Evolutionary conservation across 2,888 invertebrate genomes (phyloP).

Genomic region (Agrochola lychnidis): DNA sequence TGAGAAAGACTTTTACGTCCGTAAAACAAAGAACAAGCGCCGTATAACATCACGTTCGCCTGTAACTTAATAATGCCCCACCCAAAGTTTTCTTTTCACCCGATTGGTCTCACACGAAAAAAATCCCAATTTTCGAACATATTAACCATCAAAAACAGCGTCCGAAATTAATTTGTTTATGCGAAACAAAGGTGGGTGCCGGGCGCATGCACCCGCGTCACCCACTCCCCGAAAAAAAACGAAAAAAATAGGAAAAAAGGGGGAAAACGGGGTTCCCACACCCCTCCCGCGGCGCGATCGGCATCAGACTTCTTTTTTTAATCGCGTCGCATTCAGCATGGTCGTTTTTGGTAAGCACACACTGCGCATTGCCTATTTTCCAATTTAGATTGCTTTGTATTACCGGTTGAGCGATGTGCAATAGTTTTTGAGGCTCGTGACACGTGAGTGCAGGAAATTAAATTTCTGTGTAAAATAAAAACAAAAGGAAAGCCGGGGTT

Average conservation of each 20-base stretch:
- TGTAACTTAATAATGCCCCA: constrained; percentile 50
- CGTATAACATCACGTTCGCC: background rate
- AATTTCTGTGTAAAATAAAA: constrained; percentile 81
- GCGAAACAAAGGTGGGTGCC: constrained; percentile 90
- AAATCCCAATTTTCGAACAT: constrained; percentile 84
- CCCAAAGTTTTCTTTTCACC: constrained; percentile 66
- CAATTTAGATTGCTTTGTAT: constrained; percentile 91
- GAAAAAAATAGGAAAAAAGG: constrained; percentile 84
- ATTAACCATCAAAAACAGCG: constrained; percentile 90
- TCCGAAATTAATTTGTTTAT: constrained; percentile 91
- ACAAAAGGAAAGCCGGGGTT: constrained; percentile 44
- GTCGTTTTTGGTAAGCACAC: constrained; percentile 91
- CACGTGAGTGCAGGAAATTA: constrained; percentile 88
- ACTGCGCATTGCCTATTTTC: constrained; percentile 91
- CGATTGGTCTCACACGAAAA: constrained; percentile 67
- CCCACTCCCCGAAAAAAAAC: constrained; percentile 89
- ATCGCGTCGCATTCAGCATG: constrained; percentile 90
- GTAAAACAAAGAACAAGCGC: constrained; percentile 14
- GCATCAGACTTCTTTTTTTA: constrained; percentile 91
- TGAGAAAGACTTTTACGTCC: background rate
- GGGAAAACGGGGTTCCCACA: constrained; percentile 77
- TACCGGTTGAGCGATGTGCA: constrained; percentile 90
- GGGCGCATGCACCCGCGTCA: constrained; percentile 89
- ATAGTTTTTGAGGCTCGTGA: constrained; percentile 89
- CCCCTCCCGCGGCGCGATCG: constrained; percentile 89